Evolutionary conservation across 2,797 vertebrate species (phyloP).

Genomic region (Peromyscus nudipes): DNA sequence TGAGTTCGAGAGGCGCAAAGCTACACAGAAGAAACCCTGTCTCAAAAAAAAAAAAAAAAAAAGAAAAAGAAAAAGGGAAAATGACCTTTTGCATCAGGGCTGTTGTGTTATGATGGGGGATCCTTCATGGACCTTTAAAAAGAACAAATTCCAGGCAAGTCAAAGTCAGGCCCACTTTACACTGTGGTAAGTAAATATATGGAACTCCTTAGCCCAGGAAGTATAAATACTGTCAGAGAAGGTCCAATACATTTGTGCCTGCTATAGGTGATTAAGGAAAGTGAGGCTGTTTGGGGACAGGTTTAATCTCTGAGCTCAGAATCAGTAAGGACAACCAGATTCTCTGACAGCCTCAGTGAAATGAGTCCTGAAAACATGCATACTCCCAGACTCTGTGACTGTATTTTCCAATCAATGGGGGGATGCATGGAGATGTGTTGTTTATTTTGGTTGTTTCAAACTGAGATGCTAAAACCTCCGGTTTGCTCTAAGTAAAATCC

Average conservation of each 20-base stretch:
- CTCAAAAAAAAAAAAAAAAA: too few relatives aligned
- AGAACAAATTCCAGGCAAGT: constrained; percentile 55
- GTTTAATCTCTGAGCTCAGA: constrained; percentile 67
- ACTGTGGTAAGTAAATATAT: constrained; percentile 63
- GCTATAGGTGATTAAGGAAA: constrained; percentile 62
- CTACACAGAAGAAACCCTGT: too few relatives aligned
- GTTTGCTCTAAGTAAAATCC: constrained; percentile 59
- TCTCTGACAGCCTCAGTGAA: constrained; percentile 31
- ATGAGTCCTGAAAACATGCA: constrained; percentile 44
- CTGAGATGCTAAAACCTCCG: constrained; percentile 54
- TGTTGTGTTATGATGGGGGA: not conserved
- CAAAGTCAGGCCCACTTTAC: constrained; percentile 55
- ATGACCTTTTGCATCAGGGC: constrained; percentile 8
- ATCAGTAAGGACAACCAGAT: constrained; percentile 55
- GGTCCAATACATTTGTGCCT: constrained; percentile 35
- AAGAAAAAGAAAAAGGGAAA: constrained; percentile 5
- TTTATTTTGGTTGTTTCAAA: constrained; percentile 50
- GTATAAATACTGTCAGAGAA: constrained; percentile 61
- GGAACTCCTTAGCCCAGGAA: constrained; percentile 64
- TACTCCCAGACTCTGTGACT: constrained; percentile 21
- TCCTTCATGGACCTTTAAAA: constrained; percentile 20
- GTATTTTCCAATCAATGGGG: constrained; percentile 40
- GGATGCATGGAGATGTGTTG: not conserved
- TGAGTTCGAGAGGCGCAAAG: too few relatives aligned
- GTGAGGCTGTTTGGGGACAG: constrained; percentile 32